Evolutionary conservation across 2,888 invertebrate species (phyloP), one percentile per base, ranked within the genome.

Genomic region (Sminthurides aquaticus): DNA sequence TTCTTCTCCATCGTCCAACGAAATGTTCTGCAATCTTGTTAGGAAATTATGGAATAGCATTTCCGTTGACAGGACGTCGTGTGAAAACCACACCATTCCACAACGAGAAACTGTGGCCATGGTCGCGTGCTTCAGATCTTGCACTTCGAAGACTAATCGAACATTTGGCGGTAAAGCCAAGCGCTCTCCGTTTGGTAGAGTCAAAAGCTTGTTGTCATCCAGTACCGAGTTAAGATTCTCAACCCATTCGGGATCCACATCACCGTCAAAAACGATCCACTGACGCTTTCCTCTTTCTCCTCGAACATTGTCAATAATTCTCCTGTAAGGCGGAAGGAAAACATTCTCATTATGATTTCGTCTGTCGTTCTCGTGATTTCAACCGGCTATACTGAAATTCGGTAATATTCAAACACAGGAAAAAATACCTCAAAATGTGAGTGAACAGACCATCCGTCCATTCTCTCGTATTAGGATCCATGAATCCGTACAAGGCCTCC

Each of bases 61-160:
- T 80, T 98, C 98, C 0, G 94, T 92, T 0, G 95, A 91, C 3
- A 99, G 86, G 0, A 99, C 97, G 79, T 99, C 98, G 79, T 99
- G 98, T 11, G 95, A 96, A 86, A 99, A 99, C 99, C 99, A 99
- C 18, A 99, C 97, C 99, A 99, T 99, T 71, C 99, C 99, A 79
- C 99, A 99, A 79, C 99, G 93, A 3, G 97, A 97, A 0, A 99
- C 99, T 0, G 99, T 99, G 22, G 99, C 99, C 71, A 99, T 82
- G 0, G 99, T 99, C 0, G 99, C 99, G 79, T 93, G 98, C 79
- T 93, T 94, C 76, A 99, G 80, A 81, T 99, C 99, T 84, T 99
- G 97, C 1, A 91, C 89, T 81, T 92, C 92, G 78, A 94, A 94
- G 91, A 94, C 92, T 56, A 94, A 88, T 69, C 93, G 83, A 60